Percentiles rank a stretch among this genome's conserved stretches.
phyloP scores from a whole-genome alignment of 2,797 vertebrate genomes.

The Luscinia megarhynchos region DNA sequence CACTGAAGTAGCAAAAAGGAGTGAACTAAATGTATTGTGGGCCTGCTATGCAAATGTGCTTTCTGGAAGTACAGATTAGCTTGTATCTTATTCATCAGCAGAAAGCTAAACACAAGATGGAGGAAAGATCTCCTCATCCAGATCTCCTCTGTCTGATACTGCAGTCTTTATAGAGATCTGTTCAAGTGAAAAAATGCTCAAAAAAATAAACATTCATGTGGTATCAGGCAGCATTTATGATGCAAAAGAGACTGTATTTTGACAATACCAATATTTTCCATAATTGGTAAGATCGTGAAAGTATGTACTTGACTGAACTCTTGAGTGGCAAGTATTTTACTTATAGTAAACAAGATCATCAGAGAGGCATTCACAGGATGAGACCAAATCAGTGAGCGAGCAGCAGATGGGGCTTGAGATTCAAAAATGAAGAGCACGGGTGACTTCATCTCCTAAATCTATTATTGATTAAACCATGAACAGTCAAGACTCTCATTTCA shows the following conservation, averaged over 20 bases:
- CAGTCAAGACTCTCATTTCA: conserved; percentile 63
- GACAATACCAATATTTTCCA: conserved; percentile 22
- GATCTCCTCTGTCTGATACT: background rate
- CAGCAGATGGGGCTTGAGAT: conserved; percentile 80
- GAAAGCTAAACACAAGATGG: background rate
- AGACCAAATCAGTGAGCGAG: conserved; percentile 68
- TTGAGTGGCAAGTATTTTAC: conserved; percentile 48
- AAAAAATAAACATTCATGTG: background rate
- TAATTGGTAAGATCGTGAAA: conserved; percentile 43
- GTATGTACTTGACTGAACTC: conserved; percentile 62
- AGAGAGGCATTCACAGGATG: conserved; percentile 54
- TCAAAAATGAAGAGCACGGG: conserved; percentile 66
- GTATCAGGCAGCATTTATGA: conserved; percentile 16
- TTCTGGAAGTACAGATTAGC: background rate
- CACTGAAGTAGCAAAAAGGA: background rate
- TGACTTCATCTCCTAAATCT: conserved; percentile 66
- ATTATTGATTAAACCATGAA: conserved; percentile 75
- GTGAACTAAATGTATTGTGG: background rate
- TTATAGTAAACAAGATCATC: conserved; percentile 60
- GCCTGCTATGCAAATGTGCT: background rate
- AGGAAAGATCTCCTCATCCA: background rate
- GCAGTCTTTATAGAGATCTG: background rate
- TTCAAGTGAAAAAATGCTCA: background rate
- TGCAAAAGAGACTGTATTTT: conserved; percentile 48
- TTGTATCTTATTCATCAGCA: background rate